Conservation (phyloP, 2,888 invertebrate genomes). For the Archips crataeganus region DNA sequence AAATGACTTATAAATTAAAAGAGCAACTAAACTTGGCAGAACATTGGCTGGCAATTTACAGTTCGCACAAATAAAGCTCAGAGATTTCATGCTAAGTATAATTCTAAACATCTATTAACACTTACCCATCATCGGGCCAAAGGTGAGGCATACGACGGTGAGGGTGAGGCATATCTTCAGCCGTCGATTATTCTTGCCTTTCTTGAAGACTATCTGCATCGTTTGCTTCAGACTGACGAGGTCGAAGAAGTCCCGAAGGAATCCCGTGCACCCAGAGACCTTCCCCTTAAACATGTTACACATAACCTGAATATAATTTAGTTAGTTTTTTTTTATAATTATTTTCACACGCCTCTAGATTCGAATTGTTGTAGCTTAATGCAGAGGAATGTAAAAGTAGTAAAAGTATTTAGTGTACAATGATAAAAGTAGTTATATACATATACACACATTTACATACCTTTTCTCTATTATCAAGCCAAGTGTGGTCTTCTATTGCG, state of each 20-base stretch:
- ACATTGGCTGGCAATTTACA: no score
- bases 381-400: no score
- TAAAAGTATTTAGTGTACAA: no score
- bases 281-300: conserved; percentile 47
- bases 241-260: conserved; percentile 78
- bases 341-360: no score
- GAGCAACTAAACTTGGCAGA: no score
- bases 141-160: conserved; percentile 70
- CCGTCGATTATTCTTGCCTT: conserved; percentile 74
- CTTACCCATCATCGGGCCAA: conserved; percentile 79
- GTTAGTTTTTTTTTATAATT: no score
- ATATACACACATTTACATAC: conserved; percentile 52
- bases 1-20: no score
- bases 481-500: conserved; percentile 74
- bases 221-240: conserved; percentile 79
- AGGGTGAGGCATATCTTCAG: conserved; percentile 71
- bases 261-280: conserved; percentile 62
- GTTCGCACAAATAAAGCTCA: neutral
- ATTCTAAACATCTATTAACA: conserved; percentile 37
- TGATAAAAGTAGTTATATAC: neutral
- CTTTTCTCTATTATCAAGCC: conserved; percentile 74
- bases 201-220: conserved; percentile 80
- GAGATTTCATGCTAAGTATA: neutral
- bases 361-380: no score
- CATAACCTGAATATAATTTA: no score